phyloP scores from a whole-genome alignment of 2,888 invertebrate genomes.

The Stratiomys singularior region DNA sequence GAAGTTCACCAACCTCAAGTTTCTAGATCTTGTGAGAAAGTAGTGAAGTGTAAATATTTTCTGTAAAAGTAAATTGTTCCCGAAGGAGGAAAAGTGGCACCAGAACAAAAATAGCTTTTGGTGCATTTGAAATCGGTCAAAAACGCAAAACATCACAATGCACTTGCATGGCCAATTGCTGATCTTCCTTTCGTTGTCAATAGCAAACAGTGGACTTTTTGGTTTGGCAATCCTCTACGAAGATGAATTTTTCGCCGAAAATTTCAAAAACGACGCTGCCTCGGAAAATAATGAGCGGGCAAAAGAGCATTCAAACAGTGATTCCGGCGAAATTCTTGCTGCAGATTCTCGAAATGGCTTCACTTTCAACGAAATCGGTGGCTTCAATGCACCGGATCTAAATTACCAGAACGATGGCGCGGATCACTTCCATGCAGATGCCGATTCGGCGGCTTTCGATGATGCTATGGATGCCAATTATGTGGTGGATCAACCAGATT shows the following conservation, averaged over 20 bases:
- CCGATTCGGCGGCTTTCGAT: background rate
- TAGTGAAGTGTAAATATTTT: slow-evolving; percentile 8
- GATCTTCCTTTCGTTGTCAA: slow-evolving; percentile 20
- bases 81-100: background rate
- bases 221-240: slow-evolving; percentile 29
- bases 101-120: too few relatives aligned
- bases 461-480: slow-evolving; percentile 26
- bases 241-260: slow-evolving; percentile 15
- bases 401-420: slow-evolving; percentile 40
- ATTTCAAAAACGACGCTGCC: slow-evolving; percentile 9
- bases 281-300: slow-evolving; percentile 12
- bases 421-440: slow-evolving; percentile 28
- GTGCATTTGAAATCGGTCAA: background rate
- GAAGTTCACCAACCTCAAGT: background rate
- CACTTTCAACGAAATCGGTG: background rate
- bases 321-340: background rate
- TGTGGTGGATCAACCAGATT: slow-evolving; percentile 40
- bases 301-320: background rate
- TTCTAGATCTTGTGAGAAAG: background rate
- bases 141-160: background rate
- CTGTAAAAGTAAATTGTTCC: background rate
- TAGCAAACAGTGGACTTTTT: background rate
- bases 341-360: slow-evolving; percentile 21
- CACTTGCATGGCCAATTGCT: background rate
- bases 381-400: slow-evolving; percentile 11